phyloP scores from a whole-genome alignment of 2,888 invertebrate genomes.

The Thecophora atra region DNA sequence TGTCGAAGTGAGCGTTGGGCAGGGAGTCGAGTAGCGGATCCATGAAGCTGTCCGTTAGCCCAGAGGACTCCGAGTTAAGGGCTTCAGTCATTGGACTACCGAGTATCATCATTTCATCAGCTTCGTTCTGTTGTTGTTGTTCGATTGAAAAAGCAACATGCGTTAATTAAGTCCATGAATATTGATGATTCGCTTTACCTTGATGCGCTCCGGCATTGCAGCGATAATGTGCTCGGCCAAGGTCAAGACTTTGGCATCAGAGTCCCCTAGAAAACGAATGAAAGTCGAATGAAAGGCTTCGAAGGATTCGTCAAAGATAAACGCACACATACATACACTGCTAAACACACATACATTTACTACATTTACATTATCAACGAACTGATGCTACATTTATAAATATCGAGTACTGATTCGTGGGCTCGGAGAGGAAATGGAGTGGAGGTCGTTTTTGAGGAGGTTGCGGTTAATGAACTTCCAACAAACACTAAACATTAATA shows the following conservation, averaged over 20 bases:
- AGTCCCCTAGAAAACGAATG: conserved; percentile 82
- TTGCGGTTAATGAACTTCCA: too few relatives aligned
- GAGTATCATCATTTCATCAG: conserved; percentile 74
- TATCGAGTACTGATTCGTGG: background rate
- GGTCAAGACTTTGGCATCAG: conserved; percentile 90
- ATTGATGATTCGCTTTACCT: conserved; percentile 69
- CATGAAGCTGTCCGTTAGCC: conserved; percentile 77
- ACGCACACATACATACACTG: conserved; percentile 4
- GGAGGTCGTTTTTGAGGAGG: too few relatives aligned
- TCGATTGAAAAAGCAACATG: too few relatives aligned
- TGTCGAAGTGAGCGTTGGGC: conserved; percentile 72
- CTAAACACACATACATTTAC: background rate
- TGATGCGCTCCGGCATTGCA: conserved; percentile 96
- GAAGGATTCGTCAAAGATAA: background rate
- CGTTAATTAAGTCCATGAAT: too few relatives aligned
- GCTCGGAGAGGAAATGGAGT: too few relatives aligned
- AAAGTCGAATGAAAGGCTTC: background rate
- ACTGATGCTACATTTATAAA: conserved; percentile 27
- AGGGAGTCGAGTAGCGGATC: conserved; percentile 77
- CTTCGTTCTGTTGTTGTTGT: conserved; percentile 79
- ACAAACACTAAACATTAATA: too few relatives aligned
- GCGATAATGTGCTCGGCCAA: conserved; percentile 98
- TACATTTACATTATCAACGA: too few relatives aligned
- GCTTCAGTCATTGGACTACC: conserved; percentile 70
- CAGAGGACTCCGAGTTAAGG: conserved; percentile 64